phyloP scores from a whole-genome alignment of 2,797 vertebrate genomes.

The Alfaro cultratus region DNA sequence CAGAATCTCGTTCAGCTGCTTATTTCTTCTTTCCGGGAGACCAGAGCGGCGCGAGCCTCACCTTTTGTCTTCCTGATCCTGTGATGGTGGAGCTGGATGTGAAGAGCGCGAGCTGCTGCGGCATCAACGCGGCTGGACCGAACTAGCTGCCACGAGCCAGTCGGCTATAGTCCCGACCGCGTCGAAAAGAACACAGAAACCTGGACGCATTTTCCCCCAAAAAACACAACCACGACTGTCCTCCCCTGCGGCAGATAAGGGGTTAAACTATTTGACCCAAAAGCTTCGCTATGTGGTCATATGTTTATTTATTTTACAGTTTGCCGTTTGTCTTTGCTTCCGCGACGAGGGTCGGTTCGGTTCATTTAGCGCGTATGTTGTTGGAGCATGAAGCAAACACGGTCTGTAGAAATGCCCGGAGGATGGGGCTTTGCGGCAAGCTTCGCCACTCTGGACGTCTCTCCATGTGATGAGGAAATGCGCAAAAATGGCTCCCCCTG shows the following conservation, averaged over 20 bases:
- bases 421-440: conserved; percentile 75
- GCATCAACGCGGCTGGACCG: conserved; percentile 68
- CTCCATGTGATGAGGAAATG: conserved; percentile 20
- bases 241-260: conserved; percentile 15
- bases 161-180: conserved; percentile 38
- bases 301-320: background rate
- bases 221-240: background rate
- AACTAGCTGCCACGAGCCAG: conserved; percentile 42
- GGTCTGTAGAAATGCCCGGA: conserved; percentile 56
- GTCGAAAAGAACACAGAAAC: conserved; percentile 25
- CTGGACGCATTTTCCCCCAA: conserved; percentile 45
- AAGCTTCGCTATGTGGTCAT: conserved; percentile 3
- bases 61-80: conserved; percentile 72
- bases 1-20: conserved; percentile 22
- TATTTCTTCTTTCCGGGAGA: conserved; percentile 16
- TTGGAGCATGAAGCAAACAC: conserved; percentile 59
- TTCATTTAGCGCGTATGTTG: conserved; percentile 25
- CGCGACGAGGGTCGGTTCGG: conserved; percentile 25
- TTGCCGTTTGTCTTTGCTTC: conserved; percentile 16
- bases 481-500: conserved; percentile 60
- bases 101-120: conserved; percentile 52
- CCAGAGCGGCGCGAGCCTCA: conserved; percentile 41
- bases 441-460: conserved; percentile 23
- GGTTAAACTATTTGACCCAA: conserved; percentile 62
- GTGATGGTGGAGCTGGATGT: conserved; percentile 52